Evolutionary conservation across 1,140 invertebrate species (phyloP), one percentile per base, ranked within the genome.

Genomic region (Orchesella cincta): DNA sequence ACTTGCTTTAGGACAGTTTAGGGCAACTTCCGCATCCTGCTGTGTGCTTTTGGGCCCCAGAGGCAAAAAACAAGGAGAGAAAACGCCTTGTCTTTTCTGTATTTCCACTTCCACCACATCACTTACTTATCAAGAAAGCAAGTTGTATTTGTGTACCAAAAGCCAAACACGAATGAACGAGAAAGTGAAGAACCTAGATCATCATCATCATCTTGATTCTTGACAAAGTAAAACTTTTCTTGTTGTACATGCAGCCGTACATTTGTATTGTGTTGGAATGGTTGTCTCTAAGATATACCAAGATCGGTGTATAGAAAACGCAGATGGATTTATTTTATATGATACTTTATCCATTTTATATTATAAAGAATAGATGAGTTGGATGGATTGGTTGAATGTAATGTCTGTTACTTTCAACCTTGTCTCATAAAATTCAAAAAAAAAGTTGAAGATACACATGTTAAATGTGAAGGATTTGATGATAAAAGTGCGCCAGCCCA

Each of bases 1-100:
- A 67, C 12, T 67, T 31, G 62, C 62, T 67, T 8, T 33, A 67
- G 62, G 62, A 67, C 62, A 67, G 31, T 16, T 67, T 67, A 67
- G 29, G 62, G 62, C 31, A 67, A 67, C 62, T 67, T 67, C 62
- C 62, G 62, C 33, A 67, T 67, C 62, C 31, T 33, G 62, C 26
- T 67, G 62, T 33, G 26, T 29, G 14, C 3, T 31, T 23, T 57
- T 57, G 52, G 52, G 18, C 39, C 52, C 52, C 52, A 57, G 52
- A 57, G 52, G 52, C 52, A 57, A 57, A 57, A 57, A 57, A 57
- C 52, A 57, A 57, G 52, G 52, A 57, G 52, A 57, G 5, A 57
- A 57, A 57, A 18, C 52, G 8, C 23, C 14, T 57, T 57, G 52
- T 57, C 5, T 18, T 23, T 57, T 57, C 23, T 23, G 8, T 23